phyloP scores from a whole-genome alignment of 1,140 invertebrate genomes.

The Trichonephila clavipes region DNA sequence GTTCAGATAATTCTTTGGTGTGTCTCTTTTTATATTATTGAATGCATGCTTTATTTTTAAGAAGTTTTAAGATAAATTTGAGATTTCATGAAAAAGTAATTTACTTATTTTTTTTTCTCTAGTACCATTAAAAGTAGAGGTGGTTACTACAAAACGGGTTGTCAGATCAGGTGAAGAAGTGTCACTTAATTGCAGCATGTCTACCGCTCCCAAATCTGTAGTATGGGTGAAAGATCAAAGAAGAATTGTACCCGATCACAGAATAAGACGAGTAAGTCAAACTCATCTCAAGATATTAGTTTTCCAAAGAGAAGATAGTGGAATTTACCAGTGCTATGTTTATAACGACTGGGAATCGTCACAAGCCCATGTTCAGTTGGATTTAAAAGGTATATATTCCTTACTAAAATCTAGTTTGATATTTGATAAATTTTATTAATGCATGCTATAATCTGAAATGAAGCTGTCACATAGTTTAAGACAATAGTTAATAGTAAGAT shows the following conservation, averaged over 20 bases:
- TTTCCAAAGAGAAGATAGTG: conserved; percentile 76
- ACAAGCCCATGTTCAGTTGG: conserved; percentile 72
- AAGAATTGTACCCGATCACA: conserved; percentile 70
- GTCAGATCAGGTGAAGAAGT: conserved; percentile 77
- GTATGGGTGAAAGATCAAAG: conserved; percentile 77
- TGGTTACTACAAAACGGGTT: conserved; percentile 66
- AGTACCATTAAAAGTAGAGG: conserved; percentile 75
- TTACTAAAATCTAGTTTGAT: background rate
- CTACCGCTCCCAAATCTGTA: conserved; percentile 68
- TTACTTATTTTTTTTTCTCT: background rate
- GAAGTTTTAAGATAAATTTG: too few relatives aligned
- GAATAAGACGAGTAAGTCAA: conserved; percentile 65
- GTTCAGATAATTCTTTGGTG: too few relatives aligned
- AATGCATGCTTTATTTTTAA: too few relatives aligned
- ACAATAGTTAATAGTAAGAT: too few relatives aligned
- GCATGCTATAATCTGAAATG: too few relatives aligned
- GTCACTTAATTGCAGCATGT: conserved; percentile 76
- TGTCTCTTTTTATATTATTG: too few relatives aligned
- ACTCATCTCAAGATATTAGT: conserved; percentile 70
- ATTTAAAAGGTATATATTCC: conserved; percentile 74
- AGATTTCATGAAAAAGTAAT: too few relatives aligned
- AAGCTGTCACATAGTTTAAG: too few relatives aligned
- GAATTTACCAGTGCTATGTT: conserved; percentile 77
- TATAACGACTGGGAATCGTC: conserved; percentile 76
- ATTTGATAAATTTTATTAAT: too few relatives aligned